Evolutionary conservation across 2,888 invertebrate genomes (phyloP).

Genomic region (Exocentrus adspersus): DNA sequence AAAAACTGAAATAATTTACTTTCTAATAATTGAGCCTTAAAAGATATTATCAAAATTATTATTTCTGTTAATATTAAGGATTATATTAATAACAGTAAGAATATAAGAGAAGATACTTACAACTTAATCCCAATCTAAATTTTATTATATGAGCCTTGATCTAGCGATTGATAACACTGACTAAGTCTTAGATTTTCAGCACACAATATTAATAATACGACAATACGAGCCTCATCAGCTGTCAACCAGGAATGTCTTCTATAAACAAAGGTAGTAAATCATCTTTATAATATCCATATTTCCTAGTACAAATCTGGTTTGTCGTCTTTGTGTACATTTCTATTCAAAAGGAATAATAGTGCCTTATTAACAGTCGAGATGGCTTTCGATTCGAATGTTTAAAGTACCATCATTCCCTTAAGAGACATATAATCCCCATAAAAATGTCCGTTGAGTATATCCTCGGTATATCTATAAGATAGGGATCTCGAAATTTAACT

Average conservation of each 20-base stretch:
- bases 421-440: slow-evolving; percentile 48
- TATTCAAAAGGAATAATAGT: slow-evolving; percentile 48
- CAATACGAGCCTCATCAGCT: slow-evolving; percentile 10
- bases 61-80: too few relatives aligned
- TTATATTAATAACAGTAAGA: too few relatives aligned
- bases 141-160: too few relatives aligned
- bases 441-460: slow-evolving; percentile 38
- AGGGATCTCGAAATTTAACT: slow-evolving; percentile 38
- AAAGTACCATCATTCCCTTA: slow-evolving; percentile 47
- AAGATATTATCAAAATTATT: too few relatives aligned
- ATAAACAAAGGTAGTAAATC: slow-evolving; percentile 14
- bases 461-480: slow-evolving; percentile 25
- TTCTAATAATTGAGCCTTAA: too few relatives aligned
- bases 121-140: too few relatives aligned
- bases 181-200: not conserved
- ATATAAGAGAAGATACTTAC: too few relatives aligned
- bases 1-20: too few relatives aligned
- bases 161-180: too few relatives aligned
- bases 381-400: slow-evolving; percentile 47
- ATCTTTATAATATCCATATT: slow-evolving; percentile 15
- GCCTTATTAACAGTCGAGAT: slow-evolving; percentile 46
- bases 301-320: slow-evolving; percentile 11
- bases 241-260: slow-evolving; percentile 15
- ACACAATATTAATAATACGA: not conserved
- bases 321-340: slow-evolving; percentile 33